A percentile compares a stretch with the other conserved stretches of the same genome.
Conservation (phyloP, 2,113 vertebrate species). For the Camelus bactrianus region DNA sequence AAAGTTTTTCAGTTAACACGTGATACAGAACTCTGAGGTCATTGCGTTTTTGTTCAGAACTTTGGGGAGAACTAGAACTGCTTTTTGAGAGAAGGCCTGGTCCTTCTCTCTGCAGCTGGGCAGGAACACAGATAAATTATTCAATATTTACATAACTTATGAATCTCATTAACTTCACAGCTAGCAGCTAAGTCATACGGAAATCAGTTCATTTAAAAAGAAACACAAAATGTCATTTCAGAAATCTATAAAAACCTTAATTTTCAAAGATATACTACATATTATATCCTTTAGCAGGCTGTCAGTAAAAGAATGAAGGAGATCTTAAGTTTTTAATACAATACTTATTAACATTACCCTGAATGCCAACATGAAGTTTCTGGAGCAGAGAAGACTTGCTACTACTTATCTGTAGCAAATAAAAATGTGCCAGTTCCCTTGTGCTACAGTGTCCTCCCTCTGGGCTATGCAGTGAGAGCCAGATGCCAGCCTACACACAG, state of each 20-base stretch:
- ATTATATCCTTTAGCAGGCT: neutral
- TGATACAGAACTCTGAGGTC: neutral
- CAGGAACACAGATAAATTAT: neutral
- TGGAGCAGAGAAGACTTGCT: neutral
- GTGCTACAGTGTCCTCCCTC: neutral
- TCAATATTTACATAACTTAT: neutral
- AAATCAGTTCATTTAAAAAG: constrained; percentile 6
- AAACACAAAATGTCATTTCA: neutral
- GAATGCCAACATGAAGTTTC: neutral
- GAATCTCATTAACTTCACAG: neutral
- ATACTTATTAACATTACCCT: neutral
- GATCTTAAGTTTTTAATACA: neutral
- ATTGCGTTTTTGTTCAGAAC: neutral
- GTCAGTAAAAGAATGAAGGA: neutral
- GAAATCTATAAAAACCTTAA: neutral
- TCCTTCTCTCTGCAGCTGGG: neutral
- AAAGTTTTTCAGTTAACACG: neutral
- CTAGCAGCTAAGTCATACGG: neutral
- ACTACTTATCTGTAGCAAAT: constrained; percentile 16
- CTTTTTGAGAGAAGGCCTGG: neutral
- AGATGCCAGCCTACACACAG: too few relatives aligned
- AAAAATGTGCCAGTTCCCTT: neutral
- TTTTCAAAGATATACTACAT: neutral
- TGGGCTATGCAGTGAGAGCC: neutral
- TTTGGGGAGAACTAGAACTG: neutral